These are phyloP conservation scores for Mimachlamys varia DNA, from an alignment of 2,888 invertebrate species.

Conservation along the genomic window DNA sequence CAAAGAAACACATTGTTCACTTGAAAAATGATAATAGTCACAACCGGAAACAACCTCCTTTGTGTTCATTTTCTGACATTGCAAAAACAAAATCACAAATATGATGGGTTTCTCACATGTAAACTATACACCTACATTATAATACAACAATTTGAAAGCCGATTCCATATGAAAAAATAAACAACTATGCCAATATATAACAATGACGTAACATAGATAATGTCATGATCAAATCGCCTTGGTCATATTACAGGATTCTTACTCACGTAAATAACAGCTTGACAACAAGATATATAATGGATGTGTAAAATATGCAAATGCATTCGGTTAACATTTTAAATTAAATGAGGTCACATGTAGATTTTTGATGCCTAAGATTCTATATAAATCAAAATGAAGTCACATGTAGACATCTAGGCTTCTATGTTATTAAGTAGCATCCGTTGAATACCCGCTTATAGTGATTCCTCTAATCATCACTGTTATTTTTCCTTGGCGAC, in stretches of 20 bases:
- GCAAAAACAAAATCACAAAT: too few species aligned
- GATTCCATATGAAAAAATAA: neutral
- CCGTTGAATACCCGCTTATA: neutral
- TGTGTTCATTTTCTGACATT: neutral
- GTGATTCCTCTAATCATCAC: neutral
- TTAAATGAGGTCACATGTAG: too few species aligned
- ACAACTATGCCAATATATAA: neutral
- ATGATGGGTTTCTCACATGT: neutral
- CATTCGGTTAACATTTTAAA: too few species aligned
- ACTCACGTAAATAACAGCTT: neutral
- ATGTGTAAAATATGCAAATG: neutral
- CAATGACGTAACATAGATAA: neutral
- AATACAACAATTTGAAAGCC: neutral
- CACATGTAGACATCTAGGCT: neutral
- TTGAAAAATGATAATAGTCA: neutral
- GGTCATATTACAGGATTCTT: too few species aligned
- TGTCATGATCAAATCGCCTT: neutral
- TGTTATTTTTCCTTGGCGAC: neutral
- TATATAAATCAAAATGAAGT: neutral
- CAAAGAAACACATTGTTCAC: neutral
- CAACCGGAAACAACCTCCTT: neutral
- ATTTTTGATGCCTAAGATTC: too few species aligned
- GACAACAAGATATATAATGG: neutral
- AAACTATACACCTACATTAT: neutral
- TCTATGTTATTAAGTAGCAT: neutral